phyloP scores from a whole-genome alignment of 1,140 invertebrate species.

The Drosophila nigrodunni region DNA sequence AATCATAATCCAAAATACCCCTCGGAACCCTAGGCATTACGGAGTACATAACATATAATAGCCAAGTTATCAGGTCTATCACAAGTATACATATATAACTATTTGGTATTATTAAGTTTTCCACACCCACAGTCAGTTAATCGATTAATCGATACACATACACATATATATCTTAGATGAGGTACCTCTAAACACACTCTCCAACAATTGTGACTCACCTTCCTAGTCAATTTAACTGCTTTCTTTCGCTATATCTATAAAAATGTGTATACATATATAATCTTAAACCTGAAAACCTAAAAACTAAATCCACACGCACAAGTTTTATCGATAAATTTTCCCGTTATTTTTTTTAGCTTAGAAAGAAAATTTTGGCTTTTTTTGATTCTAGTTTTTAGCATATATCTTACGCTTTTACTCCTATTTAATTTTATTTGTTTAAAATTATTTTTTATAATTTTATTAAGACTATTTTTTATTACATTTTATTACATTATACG shows the following conservation, averaged over 20 bases:
- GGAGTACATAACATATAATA: neutral
- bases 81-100: neutral
- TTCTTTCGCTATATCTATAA: neutral
- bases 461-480: constrained; percentile 6
- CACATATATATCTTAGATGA: neutral
- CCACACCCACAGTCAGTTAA: neutral
- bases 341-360: neutral
- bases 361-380: too few relatives aligned
- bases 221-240: constrained; percentile 8
- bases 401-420: constrained; percentile 12
- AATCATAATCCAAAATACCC: neutral
- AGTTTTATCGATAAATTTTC: neutral
- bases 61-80: neutral
- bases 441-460: constrained; percentile 52
- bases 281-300: too few relatives aligned
- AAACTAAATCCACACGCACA: neutral
- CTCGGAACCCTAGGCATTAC: constrained; percentile 2
- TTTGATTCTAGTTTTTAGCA: too few relatives aligned
- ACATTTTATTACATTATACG: constrained; percentile 41
- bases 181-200: neutral
- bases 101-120: neutral
- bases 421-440: constrained; percentile 43
- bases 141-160: neutral
- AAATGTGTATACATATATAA: neutral
- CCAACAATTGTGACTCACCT: constrained; percentile 12